Evolutionary conservation across 2,888 invertebrate species (phyloP).

Genomic region (Watsonalla binaria): DNA sequence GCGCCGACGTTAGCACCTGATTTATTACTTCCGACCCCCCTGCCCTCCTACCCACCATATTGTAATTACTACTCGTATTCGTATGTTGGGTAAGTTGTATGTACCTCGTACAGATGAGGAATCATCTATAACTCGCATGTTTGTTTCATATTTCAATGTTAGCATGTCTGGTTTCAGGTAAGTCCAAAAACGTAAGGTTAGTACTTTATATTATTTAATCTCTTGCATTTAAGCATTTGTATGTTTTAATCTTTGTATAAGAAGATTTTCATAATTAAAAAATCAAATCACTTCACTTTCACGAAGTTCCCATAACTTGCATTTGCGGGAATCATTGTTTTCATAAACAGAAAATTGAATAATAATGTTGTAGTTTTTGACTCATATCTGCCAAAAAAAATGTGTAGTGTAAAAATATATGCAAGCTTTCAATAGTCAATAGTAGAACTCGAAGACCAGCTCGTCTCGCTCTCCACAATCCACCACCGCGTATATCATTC

Average conservation of each 20-base stretch:
- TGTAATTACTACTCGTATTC: slow-evolving; percentile 7
- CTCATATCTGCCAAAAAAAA: too few relatives aligned
- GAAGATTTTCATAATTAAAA: slow-evolving; percentile 23
- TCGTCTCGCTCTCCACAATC: slow-evolving; percentile 38
- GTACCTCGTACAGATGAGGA: background rate
- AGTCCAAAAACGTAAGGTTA: too few relatives aligned
- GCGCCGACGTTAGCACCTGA: slow-evolving; percentile 74
- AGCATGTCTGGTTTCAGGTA: too few relatives aligned
- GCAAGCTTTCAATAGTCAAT: background rate
- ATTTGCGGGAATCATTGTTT: too few relatives aligned
- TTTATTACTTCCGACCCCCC: slow-evolving; percentile 71
- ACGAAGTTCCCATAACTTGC: too few relatives aligned
- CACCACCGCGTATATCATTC: slow-evolving; percentile 63
- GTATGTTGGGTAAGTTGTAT: slow-evolving; percentile 1
- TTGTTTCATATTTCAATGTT: background rate
- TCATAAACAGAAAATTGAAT: background rate
- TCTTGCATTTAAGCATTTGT: background rate
- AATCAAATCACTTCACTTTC: too few relatives aligned
- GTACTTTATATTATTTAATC: too few relatives aligned
- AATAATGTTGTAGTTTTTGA: too few relatives aligned
- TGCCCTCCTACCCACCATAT: slow-evolving; percentile 13
- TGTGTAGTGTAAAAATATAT: too few relatives aligned
- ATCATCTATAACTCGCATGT: background rate
- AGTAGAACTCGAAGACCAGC: slow-evolving; percentile 4
- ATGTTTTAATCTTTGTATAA: slow-evolving; percentile 21